Conservation (phyloP, 2,113 vertebrate genomes). For the Nyctibius bracteatus region DNA sequence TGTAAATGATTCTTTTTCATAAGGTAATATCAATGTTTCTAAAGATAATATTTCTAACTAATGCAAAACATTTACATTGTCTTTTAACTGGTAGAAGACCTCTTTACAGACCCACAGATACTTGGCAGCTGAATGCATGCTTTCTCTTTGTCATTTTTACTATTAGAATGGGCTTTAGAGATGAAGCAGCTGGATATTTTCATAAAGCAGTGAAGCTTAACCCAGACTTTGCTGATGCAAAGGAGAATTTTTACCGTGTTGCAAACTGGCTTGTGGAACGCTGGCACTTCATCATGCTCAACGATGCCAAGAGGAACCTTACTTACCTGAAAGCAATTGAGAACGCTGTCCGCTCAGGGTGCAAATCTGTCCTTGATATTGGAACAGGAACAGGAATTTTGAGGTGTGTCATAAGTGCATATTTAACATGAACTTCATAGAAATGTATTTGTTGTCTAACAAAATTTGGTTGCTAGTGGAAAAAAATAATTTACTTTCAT, state of each 20-base stretch:
- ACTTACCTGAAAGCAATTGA: constrained; percentile 90
- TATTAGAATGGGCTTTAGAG: constrained; percentile 92
- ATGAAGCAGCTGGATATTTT: constrained; percentile 96
- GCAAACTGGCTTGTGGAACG: constrained; percentile 98
- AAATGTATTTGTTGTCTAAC: background rate
- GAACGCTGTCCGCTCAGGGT: constrained; percentile 82
- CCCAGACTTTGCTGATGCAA: constrained; percentile 88
- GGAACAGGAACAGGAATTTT: constrained; percentile 96
- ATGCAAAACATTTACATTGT: background rate
- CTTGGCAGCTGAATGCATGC: background rate
- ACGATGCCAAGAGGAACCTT: constrained; percentile 87
- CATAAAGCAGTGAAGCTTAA: constrained; percentile 93
- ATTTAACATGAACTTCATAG: background rate
- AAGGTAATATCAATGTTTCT: background rate
- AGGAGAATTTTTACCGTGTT: constrained; percentile 95
- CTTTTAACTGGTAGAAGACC: background rate
- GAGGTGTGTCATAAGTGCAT: constrained; percentile 71
- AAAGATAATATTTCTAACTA: background rate
- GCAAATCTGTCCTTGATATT: constrained; percentile 89
- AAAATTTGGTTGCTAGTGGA: background rate
- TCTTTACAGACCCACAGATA: background rate
- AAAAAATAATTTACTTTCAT: background rate
- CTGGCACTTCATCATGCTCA: constrained; percentile 99
- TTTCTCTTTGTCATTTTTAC: background rate
- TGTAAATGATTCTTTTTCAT: background rate